phyloP scores from a whole-genome alignment of 1,140 invertebrate species.

The Varroa destructor region DNA sequence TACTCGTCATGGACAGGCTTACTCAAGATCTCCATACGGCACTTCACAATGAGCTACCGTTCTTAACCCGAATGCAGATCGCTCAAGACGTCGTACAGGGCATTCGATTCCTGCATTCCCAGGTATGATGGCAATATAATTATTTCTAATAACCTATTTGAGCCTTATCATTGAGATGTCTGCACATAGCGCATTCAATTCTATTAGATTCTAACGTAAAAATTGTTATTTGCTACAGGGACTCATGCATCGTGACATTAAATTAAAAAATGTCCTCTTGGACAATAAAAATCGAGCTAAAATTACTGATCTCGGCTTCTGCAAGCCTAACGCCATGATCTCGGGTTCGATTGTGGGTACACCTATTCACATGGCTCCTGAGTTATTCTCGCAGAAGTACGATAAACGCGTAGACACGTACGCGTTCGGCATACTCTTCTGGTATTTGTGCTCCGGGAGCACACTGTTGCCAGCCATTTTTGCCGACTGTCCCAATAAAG shows the following conservation, averaged over 20 bases:
- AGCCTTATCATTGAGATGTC: too few species aligned
- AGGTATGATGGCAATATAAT: constrained; percentile 36
- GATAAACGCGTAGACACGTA: constrained; percentile 76
- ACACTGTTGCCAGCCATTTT: constrained; percentile 63
- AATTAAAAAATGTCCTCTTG: constrained; percentile 71
- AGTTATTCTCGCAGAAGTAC: constrained; percentile 64
- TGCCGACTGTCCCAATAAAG: constrained; percentile 73
- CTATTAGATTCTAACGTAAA: too few species aligned
- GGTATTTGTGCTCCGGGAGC: constrained; percentile 74
- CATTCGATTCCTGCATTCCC: constrained; percentile 71
- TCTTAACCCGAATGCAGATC: constrained; percentile 52
- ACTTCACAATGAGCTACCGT: constrained; percentile 56
- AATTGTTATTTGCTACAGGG: constrained; percentile 42
- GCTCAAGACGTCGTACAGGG: constrained; percentile 69
- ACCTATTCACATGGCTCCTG: constrained; percentile 82
- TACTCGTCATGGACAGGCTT: constrained; percentile 58
- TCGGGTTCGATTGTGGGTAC: constrained; percentile 70
- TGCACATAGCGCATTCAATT: too few species aligned
- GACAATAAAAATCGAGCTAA: constrained; percentile 61
- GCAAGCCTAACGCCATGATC: constrained; percentile 80
- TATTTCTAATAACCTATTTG: too few species aligned
- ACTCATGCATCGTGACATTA: constrained; percentile 74
- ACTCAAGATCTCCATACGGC: constrained; percentile 66
- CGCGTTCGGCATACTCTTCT: constrained; percentile 79
- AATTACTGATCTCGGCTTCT: constrained; percentile 77